Evolutionary conservation across 2,888 invertebrate genomes (phyloP), one percentile per base, ranked within the genome.

Genomic region (Chaetogeoica ovagalla): DNA sequence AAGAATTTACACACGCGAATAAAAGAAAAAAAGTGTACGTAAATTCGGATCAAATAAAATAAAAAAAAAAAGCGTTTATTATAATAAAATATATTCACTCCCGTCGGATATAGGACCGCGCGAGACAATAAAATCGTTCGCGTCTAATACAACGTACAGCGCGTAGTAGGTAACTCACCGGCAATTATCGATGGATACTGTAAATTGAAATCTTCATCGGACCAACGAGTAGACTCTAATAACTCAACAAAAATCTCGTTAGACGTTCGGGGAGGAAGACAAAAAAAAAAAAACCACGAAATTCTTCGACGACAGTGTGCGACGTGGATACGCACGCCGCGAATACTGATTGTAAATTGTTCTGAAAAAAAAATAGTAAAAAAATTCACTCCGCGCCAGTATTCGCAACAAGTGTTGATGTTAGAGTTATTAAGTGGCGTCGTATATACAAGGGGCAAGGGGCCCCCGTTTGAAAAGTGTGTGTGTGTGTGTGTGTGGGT

Each of bases 401-500:
- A 30, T 30, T 30, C 30, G 55, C 30, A 69, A 52, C 52, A 19
- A 30, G 11, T 55, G 23, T 17, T 59, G 62, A 73, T 13, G 72
- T 11, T n/a, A 48, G 23, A 68, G 52, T 68, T 68, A 52, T 30
- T 30, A 30, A 30, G 30, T 30, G 30, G 30, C 30, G 30, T 30
- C n/a, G 4, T 30, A 30, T 30, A 30, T 52, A 17, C 8, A 43
- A 52, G 52, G 30, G 8, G 30, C 52, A 73, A 73, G 72, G 62
- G 72, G 52, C 62, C 52, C 48, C n/a, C n/a, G n/a, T n/a, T 62
- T 73, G 72, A 73, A 30, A 62, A 48, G 60, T 62, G 72, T 52
- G 62, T 62, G 72, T 52, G 62, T 62, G 72, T n/a, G n/a, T n/a
- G n/a, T n/a, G n/a, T 52, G 62, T 62, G 72, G 62, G 72, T 62